Percentiles rank a stretch among this genome's conserved stretches.
These are phyloP conservation scores for Cyanocitta stelleri DNA, from an alignment of 2,113 vertebrate genomes.

Conservation along the genomic window DNA sequence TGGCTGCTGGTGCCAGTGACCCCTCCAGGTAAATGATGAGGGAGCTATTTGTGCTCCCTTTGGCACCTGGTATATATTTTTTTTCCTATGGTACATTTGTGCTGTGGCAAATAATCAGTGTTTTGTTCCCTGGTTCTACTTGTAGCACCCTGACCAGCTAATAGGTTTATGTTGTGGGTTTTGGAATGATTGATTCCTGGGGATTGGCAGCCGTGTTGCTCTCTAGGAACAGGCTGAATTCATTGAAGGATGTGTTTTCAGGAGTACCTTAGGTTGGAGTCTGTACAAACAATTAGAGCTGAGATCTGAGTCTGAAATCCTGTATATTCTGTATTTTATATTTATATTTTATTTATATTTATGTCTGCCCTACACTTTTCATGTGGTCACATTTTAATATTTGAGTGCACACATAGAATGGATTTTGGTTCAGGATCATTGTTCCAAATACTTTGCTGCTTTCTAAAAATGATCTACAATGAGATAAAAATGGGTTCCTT, in stretches of 20 bases:
- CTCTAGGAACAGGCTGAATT: constrained; percentile 49
- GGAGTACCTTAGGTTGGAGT: neutral
- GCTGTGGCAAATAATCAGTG: neutral
- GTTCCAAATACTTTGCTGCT: neutral
- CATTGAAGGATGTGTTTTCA: constrained; percentile 5
- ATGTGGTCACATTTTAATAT: neutral
- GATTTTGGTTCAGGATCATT: neutral
- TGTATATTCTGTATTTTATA: neutral
- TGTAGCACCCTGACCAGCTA: constrained; percentile 25
- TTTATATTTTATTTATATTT: neutral
- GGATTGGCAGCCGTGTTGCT: constrained; percentile 50
- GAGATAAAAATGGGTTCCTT: neutral
- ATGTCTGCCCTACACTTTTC: neutral
- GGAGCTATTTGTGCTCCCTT: neutral
- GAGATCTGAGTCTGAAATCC: neutral
- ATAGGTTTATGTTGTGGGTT: constrained; percentile 49
- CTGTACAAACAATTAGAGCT: neutral
- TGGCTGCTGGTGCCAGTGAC: neutral
- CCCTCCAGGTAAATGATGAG: neutral
- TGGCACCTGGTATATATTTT: neutral
- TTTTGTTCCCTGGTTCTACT: constrained; percentile 18
- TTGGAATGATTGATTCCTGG: constrained; percentile 48
- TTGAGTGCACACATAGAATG: neutral
- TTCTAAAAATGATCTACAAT: neutral
- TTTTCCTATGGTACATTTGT: neutral